Evolutionary conservation across 2,888 invertebrate species (phyloP).

Genomic region (Hyles lineata): DNA sequence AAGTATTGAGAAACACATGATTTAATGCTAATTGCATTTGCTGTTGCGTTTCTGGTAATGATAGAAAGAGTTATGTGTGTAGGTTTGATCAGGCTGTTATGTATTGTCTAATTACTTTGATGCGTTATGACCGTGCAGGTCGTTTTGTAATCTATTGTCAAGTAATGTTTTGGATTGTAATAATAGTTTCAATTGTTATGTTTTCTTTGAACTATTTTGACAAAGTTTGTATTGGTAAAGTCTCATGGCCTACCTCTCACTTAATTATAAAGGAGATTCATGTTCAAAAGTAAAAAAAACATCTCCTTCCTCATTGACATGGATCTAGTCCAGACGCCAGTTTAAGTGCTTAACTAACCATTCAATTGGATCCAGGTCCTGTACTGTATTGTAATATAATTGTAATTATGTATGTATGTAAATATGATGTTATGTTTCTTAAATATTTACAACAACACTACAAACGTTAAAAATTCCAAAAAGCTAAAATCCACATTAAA

Average conservation of each 20-base stretch:
- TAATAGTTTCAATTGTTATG: background rate
- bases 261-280: too few relatives aligned
- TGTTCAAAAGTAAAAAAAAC: too few relatives aligned
- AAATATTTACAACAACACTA: background rate
- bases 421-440: background rate
- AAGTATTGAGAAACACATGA: constrained; percentile 10
- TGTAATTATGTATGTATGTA: too few relatives aligned
- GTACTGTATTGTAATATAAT: too few relatives aligned
- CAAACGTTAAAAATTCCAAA: constrained; percentile 12
- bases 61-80: background rate
- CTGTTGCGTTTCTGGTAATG: background rate
- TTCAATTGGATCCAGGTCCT: too few relatives aligned
- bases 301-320: too few relatives aligned
- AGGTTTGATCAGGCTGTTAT: background rate
- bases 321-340: too few relatives aligned
- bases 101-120: background rate
- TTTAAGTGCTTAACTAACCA: too few relatives aligned
- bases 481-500: constrained; percentile 21
- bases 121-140: background rate
- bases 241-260: too few relatives aligned
- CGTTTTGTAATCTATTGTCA: background rate
- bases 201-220: too few relatives aligned
- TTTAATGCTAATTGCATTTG: constrained; percentile 1
- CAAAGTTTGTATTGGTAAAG: too few relatives aligned
- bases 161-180: background rate